phyloP scores from a whole-genome alignment of 2,797 vertebrate genomes.

The Champsocephalus esox region DNA sequence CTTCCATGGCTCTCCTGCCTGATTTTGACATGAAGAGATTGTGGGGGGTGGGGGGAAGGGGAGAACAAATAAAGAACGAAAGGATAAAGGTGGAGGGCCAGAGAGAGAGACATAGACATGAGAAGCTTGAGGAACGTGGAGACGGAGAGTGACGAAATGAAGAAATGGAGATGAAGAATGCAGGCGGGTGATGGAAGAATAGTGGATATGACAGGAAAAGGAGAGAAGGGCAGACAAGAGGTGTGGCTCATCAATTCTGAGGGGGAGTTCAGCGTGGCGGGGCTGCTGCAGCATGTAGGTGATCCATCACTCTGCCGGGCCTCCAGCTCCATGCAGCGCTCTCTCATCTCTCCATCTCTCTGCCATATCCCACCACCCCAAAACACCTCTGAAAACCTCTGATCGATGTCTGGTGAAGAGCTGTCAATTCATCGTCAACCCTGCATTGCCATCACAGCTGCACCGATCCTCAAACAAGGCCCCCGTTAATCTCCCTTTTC shows the following conservation, averaged over 20 bases:
- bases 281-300: slow-evolving; percentile 72
- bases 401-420: slow-evolving; percentile 72
- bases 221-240: slow-evolving; percentile 70
- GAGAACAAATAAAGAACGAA: slow-evolving; percentile 28
- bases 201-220: slow-evolving; percentile 58
- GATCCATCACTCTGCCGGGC: slow-evolving; percentile 80
- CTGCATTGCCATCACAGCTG: slow-evolving; percentile 28
- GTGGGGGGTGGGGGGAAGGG: slow-evolving; percentile 12
- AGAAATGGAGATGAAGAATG: slow-evolving; percentile 43
- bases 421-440: slow-evolving; percentile 66
- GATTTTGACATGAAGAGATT: slow-evolving; percentile 62
- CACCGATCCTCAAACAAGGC: slow-evolving; percentile 32
- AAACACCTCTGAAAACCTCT: slow-evolving; percentile 70
- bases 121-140: slow-evolving; percentile 15
- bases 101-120: slow-evolving; percentile 9
- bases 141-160: slow-evolving; percentile 37
- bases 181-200: slow-evolving; percentile 46
- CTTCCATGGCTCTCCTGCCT: slow-evolving; percentile 55
- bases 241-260: slow-evolving; percentile 83
- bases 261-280: slow-evolving; percentile 77
- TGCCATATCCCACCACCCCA: slow-evolving; percentile 37
- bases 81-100: slow-evolving; percentile 27
- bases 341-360: slow-evolving; percentile 58
- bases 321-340: slow-evolving; percentile 52
- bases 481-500: slow-evolving; percentile 35